These are phyloP conservation scores for Procambarus virginalis DNA, from an alignment of 1,140 invertebrate genomes.

Conservation along the genomic window DNA sequence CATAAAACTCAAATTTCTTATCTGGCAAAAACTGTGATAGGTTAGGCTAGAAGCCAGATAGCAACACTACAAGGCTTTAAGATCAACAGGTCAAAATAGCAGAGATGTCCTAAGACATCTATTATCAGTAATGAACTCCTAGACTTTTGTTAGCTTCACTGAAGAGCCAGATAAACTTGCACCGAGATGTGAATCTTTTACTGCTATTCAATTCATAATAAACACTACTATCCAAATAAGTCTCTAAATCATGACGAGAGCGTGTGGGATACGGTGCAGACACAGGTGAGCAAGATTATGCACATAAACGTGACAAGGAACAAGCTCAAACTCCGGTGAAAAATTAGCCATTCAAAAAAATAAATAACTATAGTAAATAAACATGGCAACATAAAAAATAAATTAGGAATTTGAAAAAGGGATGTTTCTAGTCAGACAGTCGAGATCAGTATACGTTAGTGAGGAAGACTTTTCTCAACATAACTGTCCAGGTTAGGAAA, in stretches of 20 bases:
- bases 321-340: background rate
- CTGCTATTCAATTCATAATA: background rate
- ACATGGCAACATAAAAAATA: background rate
- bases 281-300: background rate
- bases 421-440: background rate
- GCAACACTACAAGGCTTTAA: too few species aligned
- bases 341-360: background rate
- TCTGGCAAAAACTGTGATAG: too few species aligned
- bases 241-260: too few species aligned
- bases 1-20: too few species aligned
- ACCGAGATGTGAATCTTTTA: too few species aligned
- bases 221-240: background rate
- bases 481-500: background rate
- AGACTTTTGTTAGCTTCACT: too few species aligned
- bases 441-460: conserved; percentile 4
- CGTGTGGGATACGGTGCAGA: background rate
- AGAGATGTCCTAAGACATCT: too few species aligned
- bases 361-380: background rate
- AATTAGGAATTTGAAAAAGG: background rate
- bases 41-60: too few species aligned
- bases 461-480: background rate
- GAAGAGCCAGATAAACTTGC: too few species aligned
- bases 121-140: too few species aligned
- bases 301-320: background rate
- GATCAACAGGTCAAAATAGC: too few species aligned